Percentiles rank a stretch among this genome's conserved stretches.
Evolutionary conservation across 1,140 invertebrate species (phyloP).

Genomic region (Hycleus phaleratus): DNA sequence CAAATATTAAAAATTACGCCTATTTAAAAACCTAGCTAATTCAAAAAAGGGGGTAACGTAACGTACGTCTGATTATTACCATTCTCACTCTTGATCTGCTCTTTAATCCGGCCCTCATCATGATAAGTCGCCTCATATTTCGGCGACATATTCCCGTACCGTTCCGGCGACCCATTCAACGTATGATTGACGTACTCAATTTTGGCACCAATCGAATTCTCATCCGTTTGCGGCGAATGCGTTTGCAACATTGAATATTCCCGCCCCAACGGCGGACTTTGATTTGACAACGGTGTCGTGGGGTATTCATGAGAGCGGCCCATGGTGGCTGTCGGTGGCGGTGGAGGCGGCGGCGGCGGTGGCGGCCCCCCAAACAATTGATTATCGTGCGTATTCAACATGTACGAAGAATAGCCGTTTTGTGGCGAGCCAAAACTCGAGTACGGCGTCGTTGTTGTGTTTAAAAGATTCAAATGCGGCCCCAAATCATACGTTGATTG

Average conservation of each 20-base stretch:
- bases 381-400: constrained; percentile 56
- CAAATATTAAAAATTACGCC: constrained; percentile 33
- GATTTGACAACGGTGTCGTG: constrained; percentile 47
- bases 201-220: constrained; percentile 45
- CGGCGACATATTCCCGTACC: constrained; percentile 42
- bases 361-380: constrained; percentile 54
- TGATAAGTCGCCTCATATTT: constrained; percentile 54
- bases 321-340: constrained; percentile 39
- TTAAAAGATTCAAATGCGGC: constrained; percentile 61
- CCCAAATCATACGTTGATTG: constrained; percentile 67
- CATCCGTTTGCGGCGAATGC: constrained; percentile 50
- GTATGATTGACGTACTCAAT: constrained; percentile 44
- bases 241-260: constrained; percentile 60
- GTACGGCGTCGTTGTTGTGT: constrained; percentile 59
- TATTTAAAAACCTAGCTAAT: constrained; percentile 40
- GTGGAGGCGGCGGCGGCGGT: constrained; percentile 54
- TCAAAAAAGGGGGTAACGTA: constrained; percentile 67
- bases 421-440: constrained; percentile 49
- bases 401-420: constrained; percentile 52
- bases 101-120: constrained; percentile 47
- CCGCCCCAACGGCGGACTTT: constrained; percentile 49
- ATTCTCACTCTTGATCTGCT: constrained; percentile 55
- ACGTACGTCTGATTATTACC: constrained; percentile 55
- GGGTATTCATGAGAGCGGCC: constrained; percentile 51
- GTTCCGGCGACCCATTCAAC: constrained; percentile 40